A percentile compares a stretch with the other conserved stretches of the same genome.
phyloP scores from a whole-genome alignment of 2,888 invertebrate species.

The Dryomyza anilis region DNA sequence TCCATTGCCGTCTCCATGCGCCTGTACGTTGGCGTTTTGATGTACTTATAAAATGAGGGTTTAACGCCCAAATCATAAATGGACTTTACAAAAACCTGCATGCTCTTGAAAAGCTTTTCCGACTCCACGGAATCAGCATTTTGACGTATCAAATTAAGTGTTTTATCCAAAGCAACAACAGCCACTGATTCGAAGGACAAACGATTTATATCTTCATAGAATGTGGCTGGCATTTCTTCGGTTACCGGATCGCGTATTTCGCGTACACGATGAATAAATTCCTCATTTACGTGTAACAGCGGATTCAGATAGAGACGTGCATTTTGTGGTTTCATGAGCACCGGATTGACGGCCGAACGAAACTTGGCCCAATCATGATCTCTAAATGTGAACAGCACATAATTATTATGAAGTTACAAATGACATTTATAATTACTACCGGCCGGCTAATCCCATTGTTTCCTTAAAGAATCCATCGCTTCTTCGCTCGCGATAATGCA shows the following conservation, averaged over 20 bases:
- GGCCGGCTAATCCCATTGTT: constrained; percentile 17
- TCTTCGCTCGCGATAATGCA: constrained; percentile 53
- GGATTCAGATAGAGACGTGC: constrained; percentile 63
- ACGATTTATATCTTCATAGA: constrained; percentile 63
- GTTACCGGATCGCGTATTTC: constrained; percentile 46
- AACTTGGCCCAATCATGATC: constrained; percentile 71
- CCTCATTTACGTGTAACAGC: constrained; percentile 62
- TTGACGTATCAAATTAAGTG: constrained; percentile 46
- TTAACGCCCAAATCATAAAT: constrained; percentile 48
- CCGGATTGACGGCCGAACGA: constrained; percentile 69
- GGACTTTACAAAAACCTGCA: constrained; percentile 32
- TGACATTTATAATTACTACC: too few species aligned
- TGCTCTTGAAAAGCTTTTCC: constrained; percentile 37
- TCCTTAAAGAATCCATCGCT: constrained; percentile 29
- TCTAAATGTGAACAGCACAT: constrained; percentile 48
- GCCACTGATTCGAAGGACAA: constrained; percentile 66
- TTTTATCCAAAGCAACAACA: constrained; percentile 58
- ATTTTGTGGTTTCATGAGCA: constrained; percentile 68
- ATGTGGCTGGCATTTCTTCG: constrained; percentile 60
- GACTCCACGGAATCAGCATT: constrained; percentile 32
- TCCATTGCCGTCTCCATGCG: constrained; percentile 51
- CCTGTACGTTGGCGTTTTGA: constrained; percentile 48
- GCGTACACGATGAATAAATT: constrained; percentile 52
- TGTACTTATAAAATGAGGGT: constrained; percentile 54
- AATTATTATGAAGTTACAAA: too few species aligned